These are phyloP conservation scores for Chironomus tepperi DNA, from an alignment of 1,140 invertebrate genomes.

Conservation along the genomic window DNA sequence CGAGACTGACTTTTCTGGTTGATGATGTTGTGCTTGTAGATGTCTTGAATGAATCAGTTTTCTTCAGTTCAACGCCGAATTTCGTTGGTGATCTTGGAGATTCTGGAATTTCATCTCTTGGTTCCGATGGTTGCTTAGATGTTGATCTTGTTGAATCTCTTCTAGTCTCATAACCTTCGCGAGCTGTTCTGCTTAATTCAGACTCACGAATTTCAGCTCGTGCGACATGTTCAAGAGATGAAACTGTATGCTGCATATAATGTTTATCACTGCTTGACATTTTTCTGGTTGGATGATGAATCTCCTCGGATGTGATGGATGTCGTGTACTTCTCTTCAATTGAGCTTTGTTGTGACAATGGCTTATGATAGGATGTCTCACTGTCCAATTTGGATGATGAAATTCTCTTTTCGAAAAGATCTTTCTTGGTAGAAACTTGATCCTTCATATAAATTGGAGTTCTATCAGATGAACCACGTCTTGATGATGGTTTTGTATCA, in stretches of 20 bases:
- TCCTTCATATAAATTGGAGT: constrained; percentile 20
- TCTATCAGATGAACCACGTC: neutral
- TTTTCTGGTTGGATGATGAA: neutral
- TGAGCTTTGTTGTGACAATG: neutral
- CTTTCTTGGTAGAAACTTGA: constrained; percentile 29
- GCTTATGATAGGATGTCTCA: neutral
- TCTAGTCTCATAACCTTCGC: neutral
- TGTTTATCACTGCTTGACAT: constrained; percentile 2
- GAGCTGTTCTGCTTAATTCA: neutral
- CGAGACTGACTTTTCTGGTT: constrained; percentile 33
- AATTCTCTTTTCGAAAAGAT: constrained; percentile 29
- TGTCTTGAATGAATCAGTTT: constrained; percentile 34
- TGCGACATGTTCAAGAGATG: constrained; percentile 36
- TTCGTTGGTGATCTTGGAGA: constrained; percentile 42
- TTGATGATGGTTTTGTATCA: neutral
- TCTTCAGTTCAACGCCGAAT: constrained; percentile 53
- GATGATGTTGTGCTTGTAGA: constrained; percentile 6
- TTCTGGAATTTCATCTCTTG: neutral
- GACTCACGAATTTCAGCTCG: neutral
- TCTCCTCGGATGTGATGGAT: neutral
- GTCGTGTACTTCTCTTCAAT: neutral
- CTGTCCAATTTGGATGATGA: neutral
- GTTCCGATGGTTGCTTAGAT: neutral
- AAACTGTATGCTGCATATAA: constrained; percentile 39
- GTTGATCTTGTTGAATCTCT: constrained; percentile 14